Percentiles rank a stretch among this genome's conserved stretches.
Conservation (phyloP, 2,113 vertebrate genomes). For the Pterocles orientalis region DNA sequence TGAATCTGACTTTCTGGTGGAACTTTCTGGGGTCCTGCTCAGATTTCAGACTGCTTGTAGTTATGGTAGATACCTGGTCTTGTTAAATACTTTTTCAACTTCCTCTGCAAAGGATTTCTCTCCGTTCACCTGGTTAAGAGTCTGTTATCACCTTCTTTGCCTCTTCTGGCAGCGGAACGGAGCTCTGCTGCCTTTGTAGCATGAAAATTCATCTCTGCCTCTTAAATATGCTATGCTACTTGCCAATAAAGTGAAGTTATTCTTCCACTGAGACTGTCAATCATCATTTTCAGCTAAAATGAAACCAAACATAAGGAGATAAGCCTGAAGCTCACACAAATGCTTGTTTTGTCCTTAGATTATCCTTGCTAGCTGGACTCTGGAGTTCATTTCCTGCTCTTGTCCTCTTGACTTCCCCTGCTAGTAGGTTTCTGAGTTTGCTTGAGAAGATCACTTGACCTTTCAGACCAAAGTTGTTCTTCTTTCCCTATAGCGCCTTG, state of each 20-base stretch:
- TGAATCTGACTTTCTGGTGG: background rate
- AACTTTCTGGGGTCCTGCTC: background rate
- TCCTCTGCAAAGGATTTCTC: background rate
- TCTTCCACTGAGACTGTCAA: background rate
- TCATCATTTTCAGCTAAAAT: background rate
- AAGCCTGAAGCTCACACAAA: background rate
- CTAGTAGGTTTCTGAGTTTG: background rate
- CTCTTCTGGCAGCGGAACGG: background rate
- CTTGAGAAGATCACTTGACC: background rate
- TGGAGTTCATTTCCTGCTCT: background rate
- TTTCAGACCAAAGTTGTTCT: background rate
- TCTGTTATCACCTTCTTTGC: background rate
- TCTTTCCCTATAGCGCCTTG: constrained; percentile 78
- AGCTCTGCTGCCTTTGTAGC: background rate
- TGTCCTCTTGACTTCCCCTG: background rate
- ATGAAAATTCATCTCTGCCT: background rate
- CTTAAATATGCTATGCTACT: background rate
- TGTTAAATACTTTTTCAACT: background rate
- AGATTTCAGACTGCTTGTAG: background rate
- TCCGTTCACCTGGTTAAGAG: background rate
- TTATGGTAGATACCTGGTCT: background rate
- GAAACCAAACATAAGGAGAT: background rate
- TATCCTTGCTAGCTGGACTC: background rate
- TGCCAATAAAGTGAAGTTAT: background rate
- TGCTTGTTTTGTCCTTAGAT: background rate